These are phyloP conservation scores for Rhea pennata DNA, from an alignment of 2,113 vertebrate genomes.

Conservation along the genomic window DNA sequence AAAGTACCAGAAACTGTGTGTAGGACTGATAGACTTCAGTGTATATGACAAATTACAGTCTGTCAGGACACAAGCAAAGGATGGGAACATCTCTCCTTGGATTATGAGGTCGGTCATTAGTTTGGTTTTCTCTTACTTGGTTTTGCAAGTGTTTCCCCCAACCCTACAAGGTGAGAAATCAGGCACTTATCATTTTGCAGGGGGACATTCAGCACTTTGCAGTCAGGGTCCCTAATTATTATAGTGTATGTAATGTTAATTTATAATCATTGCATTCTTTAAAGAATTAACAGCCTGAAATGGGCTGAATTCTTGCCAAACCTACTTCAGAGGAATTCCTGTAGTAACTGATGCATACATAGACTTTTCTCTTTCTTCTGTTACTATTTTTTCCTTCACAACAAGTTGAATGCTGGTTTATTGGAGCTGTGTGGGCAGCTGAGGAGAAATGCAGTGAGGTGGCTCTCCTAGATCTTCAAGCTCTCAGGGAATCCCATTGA, in stretches of 20 bases:
- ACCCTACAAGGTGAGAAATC: not conserved
- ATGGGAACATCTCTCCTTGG: constrained; percentile 39
- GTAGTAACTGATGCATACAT: not conserved
- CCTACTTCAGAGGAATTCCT: not conserved
- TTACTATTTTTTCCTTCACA: not conserved
- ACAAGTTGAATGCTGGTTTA: not conserved
- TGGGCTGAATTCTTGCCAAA: not conserved
- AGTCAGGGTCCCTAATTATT: not conserved
- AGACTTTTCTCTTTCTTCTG: not conserved
- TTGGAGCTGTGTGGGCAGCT: not conserved
- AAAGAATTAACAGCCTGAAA: not conserved
- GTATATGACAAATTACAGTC: constrained; percentile 23
- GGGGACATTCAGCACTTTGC: not conserved
- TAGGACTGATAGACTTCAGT: constrained; percentile 26
- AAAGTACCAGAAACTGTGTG: not conserved
- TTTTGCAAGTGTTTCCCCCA: not conserved
- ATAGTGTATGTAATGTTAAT: not conserved
- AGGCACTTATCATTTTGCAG: not conserved
- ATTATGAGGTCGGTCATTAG: constrained; percentile 48
- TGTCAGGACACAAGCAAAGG: constrained; percentile 47
- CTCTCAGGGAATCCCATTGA: not conserved
- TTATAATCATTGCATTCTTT: not conserved
- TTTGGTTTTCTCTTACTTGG: not conserved
- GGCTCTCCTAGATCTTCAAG: not conserved
- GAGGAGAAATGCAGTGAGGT: not conserved